These are phyloP conservation scores for Scaptodrosophila lebanonensis DNA, from an alignment of 1,140 invertebrate species.

Conservation along the genomic window DNA sequence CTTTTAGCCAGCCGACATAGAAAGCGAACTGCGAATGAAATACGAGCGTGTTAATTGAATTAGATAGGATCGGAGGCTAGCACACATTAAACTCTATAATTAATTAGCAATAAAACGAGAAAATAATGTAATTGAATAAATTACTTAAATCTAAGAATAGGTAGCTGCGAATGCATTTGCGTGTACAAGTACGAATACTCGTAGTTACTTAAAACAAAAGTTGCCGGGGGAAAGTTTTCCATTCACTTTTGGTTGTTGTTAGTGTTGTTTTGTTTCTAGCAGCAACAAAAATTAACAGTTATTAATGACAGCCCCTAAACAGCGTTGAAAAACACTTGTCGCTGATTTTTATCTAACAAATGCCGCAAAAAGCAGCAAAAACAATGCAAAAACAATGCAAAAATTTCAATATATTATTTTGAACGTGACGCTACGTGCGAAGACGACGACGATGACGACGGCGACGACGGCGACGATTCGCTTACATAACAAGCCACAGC, in stretches of 20 bases:
- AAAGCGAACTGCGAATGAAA: constrained; percentile 90
- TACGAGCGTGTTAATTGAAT: constrained; percentile 2
- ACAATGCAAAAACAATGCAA: constrained; percentile 24
- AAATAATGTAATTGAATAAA: constrained; percentile 4
- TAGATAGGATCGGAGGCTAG: constrained; percentile 29
- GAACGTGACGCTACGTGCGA: constrained; percentile 46
- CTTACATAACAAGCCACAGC: constrained; percentile 55
- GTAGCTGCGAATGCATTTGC: constrained; percentile 4
- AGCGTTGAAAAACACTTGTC: constrained; percentile 43
- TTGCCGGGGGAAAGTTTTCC: constrained; percentile 35
- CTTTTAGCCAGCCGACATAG: constrained; percentile 97
- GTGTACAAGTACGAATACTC: constrained; percentile 3
- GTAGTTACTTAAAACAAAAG: too few species aligned
- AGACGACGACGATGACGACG: too few species aligned
- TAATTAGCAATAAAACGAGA: constrained; percentile 22
- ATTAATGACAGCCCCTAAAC: constrained; percentile 46
- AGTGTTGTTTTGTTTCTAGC: constrained; percentile 4
- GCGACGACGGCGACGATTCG: constrained; percentile 42
- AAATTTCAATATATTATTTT: constrained; percentile 45
- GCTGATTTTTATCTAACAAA: constrained; percentile 45
- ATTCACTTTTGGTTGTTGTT: constrained; percentile 39
- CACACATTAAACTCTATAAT: too few species aligned
- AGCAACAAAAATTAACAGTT: constrained; percentile 39
- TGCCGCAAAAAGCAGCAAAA: constrained; percentile 25
- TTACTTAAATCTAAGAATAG: constrained; percentile 21